Evolutionary conservation across 2,888 invertebrate species (phyloP), one percentile per base, ranked within the genome.

Genomic region (Ornithoptera alexandrae): DNA sequence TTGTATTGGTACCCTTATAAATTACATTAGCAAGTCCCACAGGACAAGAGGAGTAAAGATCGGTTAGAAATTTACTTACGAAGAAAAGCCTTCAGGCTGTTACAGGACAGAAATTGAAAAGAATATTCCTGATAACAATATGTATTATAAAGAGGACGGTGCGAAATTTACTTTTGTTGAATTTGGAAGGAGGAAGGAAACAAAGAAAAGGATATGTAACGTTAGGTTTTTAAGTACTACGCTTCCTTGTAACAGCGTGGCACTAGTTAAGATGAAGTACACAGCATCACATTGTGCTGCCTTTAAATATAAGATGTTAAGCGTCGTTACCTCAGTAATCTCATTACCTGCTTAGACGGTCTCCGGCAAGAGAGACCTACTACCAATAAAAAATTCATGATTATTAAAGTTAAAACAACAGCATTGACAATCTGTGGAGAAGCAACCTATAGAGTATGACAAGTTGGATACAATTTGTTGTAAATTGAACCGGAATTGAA

Each of bases 1-100:
- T 85, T 89, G 89, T 87, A 88, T 87, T 85, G 85, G 82, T 71
- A 82, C 85, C 86, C 83, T 83, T 82, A 87, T 89, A 89, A 88
- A 89, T 88, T 84, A 85, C 86, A 84, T 85, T 84, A 85, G 82
- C 78, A 79, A 82, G 84, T 84, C 81, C 84, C 69, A 62, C 57
- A 78, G 75, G 74, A 80, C 79, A 79, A 80, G 77, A 71, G 77
- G 73, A 76, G 75, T 78, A 74, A 74, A 76, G 57, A 77, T 78
- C 78, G 82, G 81, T 81, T 24, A 66, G 24, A 63, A 59, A 63
- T 62, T 66, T 62, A 57, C 17, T 62, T 39, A 57, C 64, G 18
- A 2, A 42, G n/a, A 58, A 20, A 22, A 57, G 7, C 18, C 57
- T 57, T n/a, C 57, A 36, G 62, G 46, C 20, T 30, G 57, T 58